Conservation (phyloP, 2,797 vertebrate genomes). For the Zenarchopterus dispar region DNA sequence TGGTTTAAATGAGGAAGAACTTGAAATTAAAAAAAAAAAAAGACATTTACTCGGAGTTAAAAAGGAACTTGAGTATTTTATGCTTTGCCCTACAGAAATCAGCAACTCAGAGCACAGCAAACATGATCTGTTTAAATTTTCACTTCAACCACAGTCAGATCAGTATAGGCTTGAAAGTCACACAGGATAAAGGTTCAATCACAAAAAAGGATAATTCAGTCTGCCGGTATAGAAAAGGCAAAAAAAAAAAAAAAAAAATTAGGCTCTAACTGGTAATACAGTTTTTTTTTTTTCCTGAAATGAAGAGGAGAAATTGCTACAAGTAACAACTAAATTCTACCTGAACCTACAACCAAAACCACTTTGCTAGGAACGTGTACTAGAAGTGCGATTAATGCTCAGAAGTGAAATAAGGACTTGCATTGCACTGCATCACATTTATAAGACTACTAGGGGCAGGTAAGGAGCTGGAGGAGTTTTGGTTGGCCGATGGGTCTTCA, state of each 20-base stretch:
- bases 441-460: conserved; percentile 36
- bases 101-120: conserved; percentile 59
- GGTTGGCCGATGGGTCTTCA: conserved; percentile 30
- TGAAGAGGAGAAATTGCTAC: conserved; percentile 64
- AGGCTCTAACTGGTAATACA: conserved; percentile 59
- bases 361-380: conserved; percentile 69
- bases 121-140: conserved; percentile 42
- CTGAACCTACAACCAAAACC: conserved; percentile 64
- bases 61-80: conserved; percentile 43
- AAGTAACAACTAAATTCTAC: conserved; percentile 59
- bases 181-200: conserved; percentile 62
- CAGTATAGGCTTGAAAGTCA: conserved; percentile 60
- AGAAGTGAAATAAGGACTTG: conserved; percentile 50
- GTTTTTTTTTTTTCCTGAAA: conserved; percentile 60
- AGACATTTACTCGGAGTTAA: conserved; percentile 52
- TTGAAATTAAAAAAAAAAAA: conserved; percentile 39
- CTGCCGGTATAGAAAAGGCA: conserved; percentile 62
- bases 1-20: conserved; percentile 33
- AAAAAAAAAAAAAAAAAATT: conserved; percentile 70
- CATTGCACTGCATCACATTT: conserved; percentile 70
- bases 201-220: conserved; percentile 59
- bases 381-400: conserved; percentile 53
- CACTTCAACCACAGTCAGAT: conserved; percentile 56
- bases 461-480: conserved; percentile 8
- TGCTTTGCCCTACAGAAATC: conserved; percentile 23